phyloP scores from a whole-genome alignment of 2,888 invertebrate species.

The Hirtodrosophila cameraria region DNA sequence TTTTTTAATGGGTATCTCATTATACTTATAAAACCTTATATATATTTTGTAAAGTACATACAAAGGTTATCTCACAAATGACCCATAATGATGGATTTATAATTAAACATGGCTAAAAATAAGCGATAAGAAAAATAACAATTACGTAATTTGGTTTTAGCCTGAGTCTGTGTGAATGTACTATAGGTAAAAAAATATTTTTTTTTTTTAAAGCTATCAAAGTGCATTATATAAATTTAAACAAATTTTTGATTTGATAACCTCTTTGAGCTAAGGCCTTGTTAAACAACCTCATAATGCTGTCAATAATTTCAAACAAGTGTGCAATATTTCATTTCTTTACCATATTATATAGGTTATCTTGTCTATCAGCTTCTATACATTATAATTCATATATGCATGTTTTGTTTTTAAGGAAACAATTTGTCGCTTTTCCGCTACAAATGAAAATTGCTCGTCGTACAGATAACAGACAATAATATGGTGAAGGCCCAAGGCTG shows the following conservation, averaged over 20 bases:
- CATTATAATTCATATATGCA: not conserved
- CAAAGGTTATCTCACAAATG: too few species aligned
- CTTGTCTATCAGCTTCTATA: not conserved
- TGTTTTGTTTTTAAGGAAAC: slow-evolving; percentile 52
- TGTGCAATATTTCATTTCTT: too few species aligned
- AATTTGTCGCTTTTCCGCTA: slow-evolving; percentile 39
- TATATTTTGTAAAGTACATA: too few species aligned
- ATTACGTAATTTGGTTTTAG: slow-evolving; percentile 38
- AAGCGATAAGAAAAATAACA: slow-evolving; percentile 19
- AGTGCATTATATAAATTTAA: too few species aligned
- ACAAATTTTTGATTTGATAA: slow-evolving; percentile 12
- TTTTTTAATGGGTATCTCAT: too few species aligned
- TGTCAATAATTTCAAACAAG: not conserved
- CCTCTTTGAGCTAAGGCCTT: slow-evolving; percentile 6
- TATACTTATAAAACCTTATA: too few species aligned
- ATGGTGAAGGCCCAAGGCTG: slow-evolving; percentile 8
- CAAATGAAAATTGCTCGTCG: not conserved
- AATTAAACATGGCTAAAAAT: slow-evolving; percentile 34
- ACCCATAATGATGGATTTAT: slow-evolving; percentile 16
- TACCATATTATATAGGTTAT: not conserved
- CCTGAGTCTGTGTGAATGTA: slow-evolving; percentile 1
- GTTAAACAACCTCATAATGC: not conserved
- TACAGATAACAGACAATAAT: slow-evolving; percentile 21
- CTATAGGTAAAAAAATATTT: not conserved
- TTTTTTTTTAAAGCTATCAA: too few species aligned